Conservation (phyloP, 2,113 vertebrate genomes). For the Leucopsar rothschildi region DNA sequence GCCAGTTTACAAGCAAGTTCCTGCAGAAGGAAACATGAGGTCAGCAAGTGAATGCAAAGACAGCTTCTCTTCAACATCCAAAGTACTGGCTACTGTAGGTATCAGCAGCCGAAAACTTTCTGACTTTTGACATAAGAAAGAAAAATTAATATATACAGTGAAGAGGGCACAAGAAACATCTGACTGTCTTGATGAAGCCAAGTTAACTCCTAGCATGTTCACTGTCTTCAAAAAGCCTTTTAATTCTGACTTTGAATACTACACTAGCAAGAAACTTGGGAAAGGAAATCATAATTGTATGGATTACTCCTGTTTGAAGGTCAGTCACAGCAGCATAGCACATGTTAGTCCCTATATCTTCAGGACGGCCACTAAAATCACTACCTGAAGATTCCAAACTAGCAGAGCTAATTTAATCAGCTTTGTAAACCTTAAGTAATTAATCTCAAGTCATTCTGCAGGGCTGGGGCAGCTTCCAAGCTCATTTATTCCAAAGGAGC, state of each 20-base stretch:
- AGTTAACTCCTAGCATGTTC: neutral
- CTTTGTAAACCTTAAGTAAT: neutral
- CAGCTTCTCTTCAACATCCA: neutral
- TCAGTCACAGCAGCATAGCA: neutral
- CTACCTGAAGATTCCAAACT: neutral
- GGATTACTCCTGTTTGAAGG: neutral
- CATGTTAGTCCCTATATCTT: neutral
- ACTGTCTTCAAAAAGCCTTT: neutral
- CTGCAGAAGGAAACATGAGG: constrained; percentile 64
- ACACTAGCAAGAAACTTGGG: neutral
- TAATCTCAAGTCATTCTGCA: neutral
- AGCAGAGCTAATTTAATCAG: neutral
- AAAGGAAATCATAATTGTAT: neutral
- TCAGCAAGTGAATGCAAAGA: neutral
- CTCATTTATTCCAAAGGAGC: neutral
- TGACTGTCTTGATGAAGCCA: neutral
- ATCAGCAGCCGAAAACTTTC: neutral
- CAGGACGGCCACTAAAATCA: neutral
- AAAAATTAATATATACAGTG: neutral
- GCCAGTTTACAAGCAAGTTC: constrained; percentile 94
- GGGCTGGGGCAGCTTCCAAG: neutral
- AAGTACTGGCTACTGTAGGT: neutral
- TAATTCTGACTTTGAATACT: neutral
- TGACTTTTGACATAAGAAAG: neutral
- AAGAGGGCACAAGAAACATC: neutral